phyloP scores from a whole-genome alignment of 2,888 invertebrate species.

The Clostera curtula region DNA sequence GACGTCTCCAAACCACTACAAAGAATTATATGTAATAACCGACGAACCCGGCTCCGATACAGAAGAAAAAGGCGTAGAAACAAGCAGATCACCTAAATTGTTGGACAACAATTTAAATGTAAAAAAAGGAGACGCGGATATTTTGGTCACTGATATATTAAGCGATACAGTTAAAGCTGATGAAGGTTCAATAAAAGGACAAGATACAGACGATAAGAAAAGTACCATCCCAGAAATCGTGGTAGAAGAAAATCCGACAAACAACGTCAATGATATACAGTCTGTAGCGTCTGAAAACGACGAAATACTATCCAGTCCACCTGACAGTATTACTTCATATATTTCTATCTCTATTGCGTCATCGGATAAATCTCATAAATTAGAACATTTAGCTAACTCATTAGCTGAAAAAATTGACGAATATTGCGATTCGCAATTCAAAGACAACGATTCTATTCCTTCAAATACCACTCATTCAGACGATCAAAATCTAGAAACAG shows the following conservation, averaged over 20 bases:
- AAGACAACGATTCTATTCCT: constrained; percentile 44
- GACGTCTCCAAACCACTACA: constrained; percentile 44
- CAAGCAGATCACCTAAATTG: constrained; percentile 65
- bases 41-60: constrained; percentile 56
- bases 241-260: constrained; percentile 19
- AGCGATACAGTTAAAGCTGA: constrained; percentile 35
- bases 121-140: constrained; percentile 50
- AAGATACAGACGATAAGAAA: constrained; percentile 27
- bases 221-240: constrained; percentile 16
- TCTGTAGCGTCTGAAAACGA: constrained; percentile 66
- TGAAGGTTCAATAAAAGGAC: constrained; percentile 41
- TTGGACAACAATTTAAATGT: constrained; percentile 61
- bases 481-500: constrained; percentile 40
- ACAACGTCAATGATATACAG: constrained; percentile 41
- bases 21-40: constrained; percentile 57
- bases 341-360: constrained; percentile 68
- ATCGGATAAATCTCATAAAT: constrained; percentile 66
- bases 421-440: constrained; percentile 66
- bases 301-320: constrained; percentile 62
- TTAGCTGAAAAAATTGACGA: constrained; percentile 71
- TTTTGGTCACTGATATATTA: too few relatives aligned
- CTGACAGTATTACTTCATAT: constrained; percentile 70
- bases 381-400: constrained; percentile 68
- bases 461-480: constrained; percentile 40
- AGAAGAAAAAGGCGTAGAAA: constrained; percentile 48